Evolutionary conservation across 1,140 invertebrate species (phyloP), one percentile per base, ranked within the genome.

Genomic region (Asbolus verrucosus): DNA sequence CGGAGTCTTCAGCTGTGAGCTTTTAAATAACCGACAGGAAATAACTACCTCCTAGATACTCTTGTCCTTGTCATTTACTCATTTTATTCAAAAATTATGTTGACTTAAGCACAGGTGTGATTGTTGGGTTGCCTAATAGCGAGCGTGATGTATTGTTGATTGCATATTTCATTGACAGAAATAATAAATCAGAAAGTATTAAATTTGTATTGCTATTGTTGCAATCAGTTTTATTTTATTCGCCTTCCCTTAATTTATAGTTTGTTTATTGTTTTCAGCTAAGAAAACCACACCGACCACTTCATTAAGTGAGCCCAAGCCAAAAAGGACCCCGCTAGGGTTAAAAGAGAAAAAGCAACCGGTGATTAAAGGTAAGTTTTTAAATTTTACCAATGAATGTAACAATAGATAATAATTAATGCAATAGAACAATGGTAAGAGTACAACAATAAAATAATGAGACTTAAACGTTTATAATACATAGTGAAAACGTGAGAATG

Each of bases 331-430:
- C 46, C 46, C 46, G 4, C 6, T 21, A n/a, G 21, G 19, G 2
- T 21, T 60, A 5, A 73, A 73, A 67, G 69, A 73, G 11, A 73
- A 71, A 36, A 71, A 73, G 39, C 69, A 60, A 14, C 33, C 46
- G 59, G 14, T 24, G 3, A 66, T 33, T 36, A 74, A 74, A 72
- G 73, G 73, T 74, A 46, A 74, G 73, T 63, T 27, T 4, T 43
- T 19, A 8, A 16, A n/a, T 14, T 21, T 50, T 15, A 14, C 39
- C 14, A 15, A 50, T 21, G 14, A 54, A 0, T 11, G 33, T 11
- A 36, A 54, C 21, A 54, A 54, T 54, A 24, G 11, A 54, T 54
- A 54, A 54, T 54, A n/a, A 36, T n/a, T n/a, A n/a, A 36, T 36
- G 11, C 33, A 6, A n/a, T 54, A 8, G 19, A 24, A 54, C 46